Conservation (phyloP, 2,113 vertebrate species). For the Machaerirhynchus nigripectus region DNA sequence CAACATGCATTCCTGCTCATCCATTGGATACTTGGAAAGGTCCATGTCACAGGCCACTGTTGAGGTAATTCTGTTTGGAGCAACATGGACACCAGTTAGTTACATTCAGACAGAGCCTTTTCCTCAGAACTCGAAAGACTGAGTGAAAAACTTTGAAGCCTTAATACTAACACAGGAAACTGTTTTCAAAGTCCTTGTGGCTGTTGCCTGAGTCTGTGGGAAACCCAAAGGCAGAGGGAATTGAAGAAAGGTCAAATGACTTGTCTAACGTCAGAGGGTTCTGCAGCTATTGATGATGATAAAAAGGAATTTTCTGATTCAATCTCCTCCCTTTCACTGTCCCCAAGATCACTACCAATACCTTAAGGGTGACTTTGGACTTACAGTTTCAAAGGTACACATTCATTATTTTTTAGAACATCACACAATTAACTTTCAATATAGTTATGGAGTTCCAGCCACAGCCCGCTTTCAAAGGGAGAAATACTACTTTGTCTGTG, state of each 20-base stretch:
- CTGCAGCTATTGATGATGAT: background rate
- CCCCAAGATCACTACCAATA: background rate
- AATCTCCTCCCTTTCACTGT: background rate
- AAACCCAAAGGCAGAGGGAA: background rate
- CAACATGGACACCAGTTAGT: background rate
- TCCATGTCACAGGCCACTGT: constrained; percentile 98
- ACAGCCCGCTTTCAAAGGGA: background rate
- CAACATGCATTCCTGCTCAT: constrained; percentile 96
- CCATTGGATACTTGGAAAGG: constrained; percentile 97
- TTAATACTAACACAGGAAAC: background rate
- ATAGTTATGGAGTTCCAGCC: background rate
- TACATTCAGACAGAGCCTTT: background rate
- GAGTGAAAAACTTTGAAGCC: background rate
- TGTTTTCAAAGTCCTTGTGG: background rate
- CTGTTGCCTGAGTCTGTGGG: background rate
- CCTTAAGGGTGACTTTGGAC: background rate
- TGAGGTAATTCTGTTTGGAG: constrained; percentile 84
- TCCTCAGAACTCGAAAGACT: background rate
- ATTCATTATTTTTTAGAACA: background rate
- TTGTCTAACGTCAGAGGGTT: background rate
- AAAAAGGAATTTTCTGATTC: background rate
- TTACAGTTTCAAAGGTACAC: background rate
- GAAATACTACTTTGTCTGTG: background rate
- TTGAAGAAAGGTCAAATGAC: background rate
- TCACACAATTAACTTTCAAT: background rate